These are phyloP conservation scores for Poeciliopsis occidentalis DNA, from an alignment of 2,113 vertebrate genomes.

Conservation along the genomic window DNA sequence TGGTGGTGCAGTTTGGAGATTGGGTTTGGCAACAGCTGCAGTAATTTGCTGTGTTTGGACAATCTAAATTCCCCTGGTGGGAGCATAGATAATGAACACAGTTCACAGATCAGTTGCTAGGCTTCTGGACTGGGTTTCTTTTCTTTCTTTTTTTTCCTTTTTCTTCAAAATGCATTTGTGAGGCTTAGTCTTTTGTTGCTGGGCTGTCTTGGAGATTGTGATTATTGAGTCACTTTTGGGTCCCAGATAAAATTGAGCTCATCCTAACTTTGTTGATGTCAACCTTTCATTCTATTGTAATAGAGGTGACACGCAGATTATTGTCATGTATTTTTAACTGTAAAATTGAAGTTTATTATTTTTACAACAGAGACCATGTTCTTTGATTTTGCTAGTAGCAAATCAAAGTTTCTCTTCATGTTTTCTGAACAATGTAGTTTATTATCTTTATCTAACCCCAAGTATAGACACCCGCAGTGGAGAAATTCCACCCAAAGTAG, in stretches of 20 bases:
- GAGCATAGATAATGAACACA: conserved; percentile 60
- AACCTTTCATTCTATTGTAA: neutral
- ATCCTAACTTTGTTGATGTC: neutral
- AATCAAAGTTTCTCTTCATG: too few species aligned
- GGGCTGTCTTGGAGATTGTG: neutral
- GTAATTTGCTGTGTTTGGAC: conserved; percentile 69
- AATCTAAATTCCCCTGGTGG: conserved; percentile 67
- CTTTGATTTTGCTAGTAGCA: too few species aligned
- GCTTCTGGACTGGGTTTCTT: conserved; percentile 41
- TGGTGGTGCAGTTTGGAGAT: conserved; percentile 50
- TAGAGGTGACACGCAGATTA: neutral
- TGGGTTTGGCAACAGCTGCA: conserved; percentile 69
- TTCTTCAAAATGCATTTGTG: conserved; percentile 12
- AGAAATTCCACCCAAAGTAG: neutral
- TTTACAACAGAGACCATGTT: too few species aligned
- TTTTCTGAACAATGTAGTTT: too few species aligned
- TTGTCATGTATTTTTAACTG: neutral
- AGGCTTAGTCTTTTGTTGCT: neutral
- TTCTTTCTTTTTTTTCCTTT: conserved; percentile 17
- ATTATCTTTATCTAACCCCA: neutral
- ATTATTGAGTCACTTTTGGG: neutral
- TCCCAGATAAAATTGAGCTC: neutral
- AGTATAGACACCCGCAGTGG: neutral
- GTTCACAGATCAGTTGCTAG: conserved; percentile 56
- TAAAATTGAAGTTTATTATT: too few species aligned